Evolutionary conservation across 2,113 vertebrate genomes (phyloP), one percentile per base, ranked within the genome.

Genomic region (Caranx ignobilis): DNA sequence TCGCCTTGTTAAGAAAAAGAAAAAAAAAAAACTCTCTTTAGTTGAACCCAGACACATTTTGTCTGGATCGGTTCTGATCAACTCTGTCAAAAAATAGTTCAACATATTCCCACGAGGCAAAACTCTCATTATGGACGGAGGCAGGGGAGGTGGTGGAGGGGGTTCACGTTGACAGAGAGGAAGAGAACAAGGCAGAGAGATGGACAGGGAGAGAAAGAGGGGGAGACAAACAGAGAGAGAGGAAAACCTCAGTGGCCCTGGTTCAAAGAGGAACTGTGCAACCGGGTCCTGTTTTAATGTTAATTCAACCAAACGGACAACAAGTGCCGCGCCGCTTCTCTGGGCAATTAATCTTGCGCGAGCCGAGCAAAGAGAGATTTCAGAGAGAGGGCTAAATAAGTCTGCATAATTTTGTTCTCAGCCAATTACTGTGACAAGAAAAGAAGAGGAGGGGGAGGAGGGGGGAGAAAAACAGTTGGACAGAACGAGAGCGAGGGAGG

Each of bases 371-470:
- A 77, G 72, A 73, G 85, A 87, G 86, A 84, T 81, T 89, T 85
- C 72, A 86, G 74, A 79, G 74, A 79, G 60, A 80, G 75, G 26
- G 75, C 86, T 84, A 84, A 83, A 84, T 85, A 90, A 88, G 87
- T 86, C 84, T 87, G 75, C 74, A 86, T 89, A 63, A 75, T 87
- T 82, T 81, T 69, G 78, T 78, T 87, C 77, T 59, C 64, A 89
- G 72, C 84, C 88, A 92, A 93, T 92, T 91, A 93, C 70, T n/a
- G 41, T 82, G 88, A 92, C 87, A 75, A 64, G 70, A 41, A 43
- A 69, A 64, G 73, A 48, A 55, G 60, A 19, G 61, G 43, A 37
- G 66, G n/a, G 41, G 32, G 16, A 1, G 16, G 26, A n/a, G 32
- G 12, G 26, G 52, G 19, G 41, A n/a, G 19, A 34, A 26, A 31